Evolutionary conservation across 2,797 vertebrate species (phyloP), one percentile per base, ranked within the genome.

Genomic region (Podarcis lilfordi): DNA sequence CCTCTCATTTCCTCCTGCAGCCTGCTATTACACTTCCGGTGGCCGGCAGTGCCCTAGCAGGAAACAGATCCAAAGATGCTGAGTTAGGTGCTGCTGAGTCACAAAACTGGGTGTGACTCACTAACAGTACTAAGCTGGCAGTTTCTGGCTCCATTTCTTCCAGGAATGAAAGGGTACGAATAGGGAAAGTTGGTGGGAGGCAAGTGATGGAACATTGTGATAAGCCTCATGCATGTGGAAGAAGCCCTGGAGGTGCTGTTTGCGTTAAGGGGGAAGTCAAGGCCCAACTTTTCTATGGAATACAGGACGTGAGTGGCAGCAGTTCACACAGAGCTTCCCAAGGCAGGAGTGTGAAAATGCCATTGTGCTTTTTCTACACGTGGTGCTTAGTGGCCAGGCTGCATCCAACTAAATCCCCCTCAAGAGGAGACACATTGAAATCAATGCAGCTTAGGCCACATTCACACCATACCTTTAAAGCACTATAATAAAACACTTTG

Each of bases 41-140:
- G 1, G 32, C 0, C 2, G 9, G 81, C 82, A 82, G 21, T 75
- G 77, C 43, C 15, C 61, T 50, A 88, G 35, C 4, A 35, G 40
- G 68, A 61, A 91, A 78, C 5, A 77, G 64, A 89, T 85, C 0
- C 45, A 61, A 55, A 91, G 83, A 82, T 21, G 84, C 91, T 92
- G 59, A 0, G 50, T 0, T 50, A 88, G 79, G 88, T 92, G 91
- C 92, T 95, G 94, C 95, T 23, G 61, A 64, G 89, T 95, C 94
- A 94, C 76, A 3, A 78, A 23, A 32, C 50, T 35, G 80, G 88
- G 85, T 0, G 29, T 1, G 0, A 72, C 29, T 83, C 85, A 32
- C 0, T 77, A 92, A 91, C 89, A 84, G 69, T 64, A 83, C 61
- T 81, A 4, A 45, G 37, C 40, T 8, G 25, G 59, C 40, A 80